Evolutionary conservation across 2,888 invertebrate species (phyloP).

Genomic region (Netelia inedita): DNA sequence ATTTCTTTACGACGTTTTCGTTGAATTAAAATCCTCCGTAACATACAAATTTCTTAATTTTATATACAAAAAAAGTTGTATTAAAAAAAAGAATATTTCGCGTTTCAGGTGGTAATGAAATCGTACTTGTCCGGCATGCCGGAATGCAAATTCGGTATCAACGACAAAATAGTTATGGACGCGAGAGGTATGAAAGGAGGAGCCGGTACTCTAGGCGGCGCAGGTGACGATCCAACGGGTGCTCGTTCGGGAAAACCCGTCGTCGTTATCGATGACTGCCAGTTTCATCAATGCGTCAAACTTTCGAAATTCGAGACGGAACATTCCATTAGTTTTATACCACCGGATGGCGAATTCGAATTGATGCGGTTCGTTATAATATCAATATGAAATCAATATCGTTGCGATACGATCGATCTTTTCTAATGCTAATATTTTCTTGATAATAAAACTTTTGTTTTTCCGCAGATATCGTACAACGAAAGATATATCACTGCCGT

Average conservation of each 20-base stretch:
- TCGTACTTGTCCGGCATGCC: slow-evolving; percentile 99
- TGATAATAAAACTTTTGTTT: too few relatives aligned
- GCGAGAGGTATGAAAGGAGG: slow-evolving; percentile 92
- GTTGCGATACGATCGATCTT: too few relatives aligned
- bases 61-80: background rate
- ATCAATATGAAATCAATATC: background rate
- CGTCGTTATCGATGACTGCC: slow-evolving; percentile 99
- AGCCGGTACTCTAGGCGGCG: slow-evolving; percentile 86
- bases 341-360: slow-evolving; percentile 99
- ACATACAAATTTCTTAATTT: too few relatives aligned
- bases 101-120: slow-evolving; percentile 96
- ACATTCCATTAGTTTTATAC: slow-evolving; percentile 99
- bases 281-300: slow-evolving; percentile 99
- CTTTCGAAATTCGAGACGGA: slow-evolving; percentile 99
- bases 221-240: slow-evolving; percentile 89
- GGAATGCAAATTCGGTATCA: slow-evolving; percentile 99
- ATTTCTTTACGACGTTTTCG: background rate
- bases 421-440: too few relatives aligned
- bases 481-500: slow-evolving; percentile 99
- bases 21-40: too few relatives aligned
- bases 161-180: slow-evolving; percentile 99
- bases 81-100: slow-evolving; percentile 24
- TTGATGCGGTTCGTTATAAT: slow-evolving; percentile 93
- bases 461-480: slow-evolving; percentile 96
- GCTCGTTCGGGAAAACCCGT: slow-evolving; percentile 98